These are phyloP conservation scores for Anolis sagrei DNA, from an alignment of 2,113 vertebrate genomes.

Conservation along the genomic window DNA sequence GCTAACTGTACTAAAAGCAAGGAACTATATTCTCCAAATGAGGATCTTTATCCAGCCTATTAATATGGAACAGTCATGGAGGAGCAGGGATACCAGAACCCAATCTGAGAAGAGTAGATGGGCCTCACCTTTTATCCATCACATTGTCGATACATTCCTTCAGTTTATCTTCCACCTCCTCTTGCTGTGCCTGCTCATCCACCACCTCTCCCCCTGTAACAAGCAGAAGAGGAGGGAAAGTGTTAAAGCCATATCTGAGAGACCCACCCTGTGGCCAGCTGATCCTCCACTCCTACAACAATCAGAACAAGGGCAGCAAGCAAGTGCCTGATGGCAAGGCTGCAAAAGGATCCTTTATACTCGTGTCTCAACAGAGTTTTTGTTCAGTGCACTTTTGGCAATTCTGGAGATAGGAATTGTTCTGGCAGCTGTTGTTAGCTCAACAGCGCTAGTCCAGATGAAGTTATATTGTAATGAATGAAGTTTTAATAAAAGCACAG, in stretches of 20 bases:
- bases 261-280: background rate
- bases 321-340: background rate
- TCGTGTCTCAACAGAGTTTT: background rate
- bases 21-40: no score
- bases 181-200: conserved; percentile 87
- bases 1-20: no score
- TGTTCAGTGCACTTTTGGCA: background rate
- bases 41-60: no score
- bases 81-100: no score
- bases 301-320: background rate
- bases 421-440: background rate
- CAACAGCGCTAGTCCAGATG: background rate
- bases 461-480: conserved; percentile 11
- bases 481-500: background rate
- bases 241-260: background rate
- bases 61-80: no score
- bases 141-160: conserved; percentile 91
- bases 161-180: conserved; percentile 89
- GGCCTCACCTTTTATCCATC: conserved; percentile 89
- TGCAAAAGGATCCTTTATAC: background rate
- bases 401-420: background rate
- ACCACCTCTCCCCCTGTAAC: conserved; percentile 81
- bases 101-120: background rate
- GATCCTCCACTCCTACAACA: background rate
- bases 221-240: background rate